phyloP scores from a whole-genome alignment of 2,888 invertebrate genomes.

The Uropetala carovei region DNA sequence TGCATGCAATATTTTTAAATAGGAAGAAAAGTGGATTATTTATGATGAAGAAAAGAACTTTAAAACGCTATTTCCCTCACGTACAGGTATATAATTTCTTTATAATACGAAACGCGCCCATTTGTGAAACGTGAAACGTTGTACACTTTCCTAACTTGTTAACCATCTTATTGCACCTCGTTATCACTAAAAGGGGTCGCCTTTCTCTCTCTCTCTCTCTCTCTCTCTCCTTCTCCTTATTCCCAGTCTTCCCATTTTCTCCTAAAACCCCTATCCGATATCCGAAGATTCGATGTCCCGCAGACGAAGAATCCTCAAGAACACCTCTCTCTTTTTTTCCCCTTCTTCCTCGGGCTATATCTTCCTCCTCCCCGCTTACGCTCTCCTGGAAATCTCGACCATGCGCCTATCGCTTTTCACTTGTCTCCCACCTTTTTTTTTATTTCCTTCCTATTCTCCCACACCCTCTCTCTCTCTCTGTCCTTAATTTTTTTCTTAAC shows the following conservation, averaged over 20 bases:
- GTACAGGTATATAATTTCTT: too few species aligned
- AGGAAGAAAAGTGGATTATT: too few species aligned
- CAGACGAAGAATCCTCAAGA: neutral
- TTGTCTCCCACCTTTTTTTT: neutral
- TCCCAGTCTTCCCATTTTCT: neutral
- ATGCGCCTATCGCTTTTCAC: neutral
- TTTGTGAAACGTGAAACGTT: too few species aligned
- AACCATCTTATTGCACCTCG: constrained; percentile 15
- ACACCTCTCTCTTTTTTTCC: constrained; percentile 18
- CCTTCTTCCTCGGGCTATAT: neutral
- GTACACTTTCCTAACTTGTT: neutral
- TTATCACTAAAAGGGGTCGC: neutral
- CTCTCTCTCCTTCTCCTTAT: neutral
- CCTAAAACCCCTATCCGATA: neutral
- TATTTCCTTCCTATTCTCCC: too few species aligned
- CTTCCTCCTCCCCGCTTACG: neutral
- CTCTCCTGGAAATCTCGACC: neutral
- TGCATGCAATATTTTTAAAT: too few species aligned
- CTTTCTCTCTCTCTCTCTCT: neutral
- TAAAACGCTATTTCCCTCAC: too few species aligned
- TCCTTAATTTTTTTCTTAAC: neutral
- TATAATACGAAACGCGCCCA: too few species aligned
- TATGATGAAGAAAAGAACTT: too few species aligned
- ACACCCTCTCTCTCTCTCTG: too few species aligned
- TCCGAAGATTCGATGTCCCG: neutral